These are phyloP conservation scores for Aphelenchoides avenae DNA, from an alignment of 1,140 invertebrate species.

Conservation along the genomic window DNA sequence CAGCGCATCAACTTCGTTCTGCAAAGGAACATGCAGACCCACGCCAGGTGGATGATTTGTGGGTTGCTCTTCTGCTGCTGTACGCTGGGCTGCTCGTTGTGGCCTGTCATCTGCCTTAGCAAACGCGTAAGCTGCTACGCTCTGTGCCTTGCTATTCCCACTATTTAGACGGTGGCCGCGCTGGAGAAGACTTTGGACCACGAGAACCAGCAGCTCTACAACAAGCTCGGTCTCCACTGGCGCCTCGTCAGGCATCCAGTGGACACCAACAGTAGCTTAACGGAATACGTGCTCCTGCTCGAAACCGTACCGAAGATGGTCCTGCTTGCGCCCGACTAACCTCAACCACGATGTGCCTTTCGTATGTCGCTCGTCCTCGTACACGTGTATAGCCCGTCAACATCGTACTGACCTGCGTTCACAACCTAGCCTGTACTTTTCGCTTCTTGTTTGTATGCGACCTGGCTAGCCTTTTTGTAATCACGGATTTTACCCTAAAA, in stretches of 20 bases:
- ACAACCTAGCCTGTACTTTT: no score
- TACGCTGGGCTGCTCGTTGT: slow-evolving; percentile 56
- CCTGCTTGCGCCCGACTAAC: slow-evolving; percentile 52
- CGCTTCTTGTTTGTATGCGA: no score
- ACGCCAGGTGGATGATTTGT: slow-evolving; percentile 53
- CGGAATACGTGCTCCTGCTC: slow-evolving; percentile 56
- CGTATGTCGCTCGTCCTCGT: no score
- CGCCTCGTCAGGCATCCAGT: slow-evolving; percentile 35
- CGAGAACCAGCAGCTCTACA: slow-evolving; percentile 57
- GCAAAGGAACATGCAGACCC: slow-evolving; percentile 38
- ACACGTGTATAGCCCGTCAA: no score
- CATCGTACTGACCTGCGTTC: no score
- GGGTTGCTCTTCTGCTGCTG: slow-evolving; percentile 58
- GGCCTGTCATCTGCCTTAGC: slow-evolving; percentile 57
- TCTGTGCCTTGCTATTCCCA: slow-evolving; percentile 15
- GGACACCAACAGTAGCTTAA: slow-evolving; percentile 41
- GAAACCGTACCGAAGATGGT: slow-evolving; percentile 53
- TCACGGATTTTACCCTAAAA: no score
- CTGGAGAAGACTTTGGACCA: slow-evolving; percentile 55
- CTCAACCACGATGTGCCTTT: no score
- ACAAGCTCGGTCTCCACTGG: slow-evolving; percentile 57
- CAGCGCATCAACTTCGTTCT: slow-evolving; percentile 51
- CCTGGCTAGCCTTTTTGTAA: no score
- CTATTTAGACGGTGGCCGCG: slow-evolving; percentile 53
- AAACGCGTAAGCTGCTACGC: slow-evolving; percentile 35